Base-by-base conservation (phyloP, 1,140 invertebrate genomes). In the Diuraphis noxia region DNA sequence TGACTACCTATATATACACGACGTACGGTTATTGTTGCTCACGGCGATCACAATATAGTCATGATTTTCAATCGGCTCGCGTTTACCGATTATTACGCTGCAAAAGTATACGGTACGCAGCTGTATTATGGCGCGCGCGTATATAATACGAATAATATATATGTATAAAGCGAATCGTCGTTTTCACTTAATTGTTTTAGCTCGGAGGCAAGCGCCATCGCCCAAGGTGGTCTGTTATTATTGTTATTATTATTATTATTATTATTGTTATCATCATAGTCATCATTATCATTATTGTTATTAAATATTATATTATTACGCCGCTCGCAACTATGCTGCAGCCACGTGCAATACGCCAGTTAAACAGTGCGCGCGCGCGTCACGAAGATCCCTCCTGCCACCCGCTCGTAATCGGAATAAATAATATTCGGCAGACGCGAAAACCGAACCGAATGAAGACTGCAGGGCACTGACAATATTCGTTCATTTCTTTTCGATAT, bases 101-200 rank as follows among this genome's bases (percentile, higher is more conserved):
- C 56, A n/a, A 6, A 7, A 49, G 56, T 72, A 72, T 63, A 63
- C 41, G 30, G 56, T 13, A 49, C 19, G 19, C 19, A 23, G 0
- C 21, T 72, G 30, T 72, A 17, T 34, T 72, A 17, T 34, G n/a
- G 34, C n/a, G 6, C 34, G 34, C 56, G 56, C 19, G 63, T 17
- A 5, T 36, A n/a, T 23, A 56, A 56, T 7, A 56, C 23, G 2
- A 30, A n/a, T 13, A 63, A 10, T 34, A 72, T 23, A 19, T 77
- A 77, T 77, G 34, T 72, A 63, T 30, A 7, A n/a, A 4, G 8
- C 34, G 72, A 19, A 1, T 49, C 3, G 43, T 46, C 40, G 82
- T 86, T 86, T 86, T 86, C 43, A 86, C 43, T 86, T 86, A 36
- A 86, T 86, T 86, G 84, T 86, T 49, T 49, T 49, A 23, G 43